Base-by-base conservation (phyloP, 2,113 vertebrate genomes). In the Indicator maculatus region DNA sequence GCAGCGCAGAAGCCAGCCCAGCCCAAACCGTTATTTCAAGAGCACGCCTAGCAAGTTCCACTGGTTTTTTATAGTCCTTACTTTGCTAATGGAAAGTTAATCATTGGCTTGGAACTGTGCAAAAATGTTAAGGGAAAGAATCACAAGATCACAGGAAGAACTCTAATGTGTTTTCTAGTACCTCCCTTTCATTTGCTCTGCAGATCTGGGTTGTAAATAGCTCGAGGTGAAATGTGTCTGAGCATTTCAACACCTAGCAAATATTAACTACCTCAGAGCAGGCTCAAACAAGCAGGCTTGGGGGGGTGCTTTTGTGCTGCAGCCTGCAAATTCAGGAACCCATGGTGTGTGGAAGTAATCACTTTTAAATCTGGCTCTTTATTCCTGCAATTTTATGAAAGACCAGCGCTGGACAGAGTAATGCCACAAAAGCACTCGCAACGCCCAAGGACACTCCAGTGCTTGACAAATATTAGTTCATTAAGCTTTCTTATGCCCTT, bases 111-210 rank as follows among this genome's bases (percentile, higher is more conserved):
- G 53, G 63, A 69, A 61, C 72, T 31, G 52, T 75, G 83, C 74
- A 96, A 73, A 92, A 87, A 85, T 30, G 16, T 69, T 28, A 66
- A 82, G 53, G 76, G 83, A 84, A 78, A 95, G 83, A 69, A 89
- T 93, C 95, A 91, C 87, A 88, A 78, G 95, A 91, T 72, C 75
- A 9, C 65, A 81, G 79, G 94, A 93, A 91, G 86, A 90, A 72
- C 61, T 69, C 65, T 52, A 88, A 82, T 78, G 52, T 26, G 26
- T 82, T 83, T 90, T 50, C 89, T 69, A 69, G 47, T 24, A 60
- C 0, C 5, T 86, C 61, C 19, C 44, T 84, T 53, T 39, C 24
- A 16, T 83, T 91, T 90, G 36, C 53, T 72, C 58, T 0, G 2
- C 36, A 73, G 41, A 44, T 39, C 3, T 0, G 2, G 2, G 26